phyloP scores from a whole-genome alignment of 2,888 invertebrate species.

The Tupiocoris notatus region DNA sequence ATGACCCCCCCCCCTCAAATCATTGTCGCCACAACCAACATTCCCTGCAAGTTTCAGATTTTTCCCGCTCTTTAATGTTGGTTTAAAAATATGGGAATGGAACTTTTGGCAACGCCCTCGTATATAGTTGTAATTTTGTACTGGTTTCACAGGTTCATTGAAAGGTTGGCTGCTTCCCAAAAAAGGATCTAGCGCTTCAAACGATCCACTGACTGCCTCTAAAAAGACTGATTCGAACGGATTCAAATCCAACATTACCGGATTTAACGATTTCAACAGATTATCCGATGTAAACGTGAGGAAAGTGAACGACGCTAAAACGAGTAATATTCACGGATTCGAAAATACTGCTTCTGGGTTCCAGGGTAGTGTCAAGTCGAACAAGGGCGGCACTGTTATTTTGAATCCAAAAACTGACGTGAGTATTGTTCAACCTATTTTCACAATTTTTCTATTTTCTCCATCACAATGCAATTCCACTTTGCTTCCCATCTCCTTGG shows the following conservation, averaged over 20 bases:
- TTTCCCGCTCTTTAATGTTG: too few relatives aligned
- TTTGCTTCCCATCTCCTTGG: too few relatives aligned
- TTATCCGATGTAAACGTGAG: background rate
- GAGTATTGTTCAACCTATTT: background rate
- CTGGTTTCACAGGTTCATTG: too few relatives aligned
- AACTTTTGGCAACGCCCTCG: too few relatives aligned
- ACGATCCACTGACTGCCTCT: too few relatives aligned
- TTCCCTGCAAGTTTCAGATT: too few relatives aligned
- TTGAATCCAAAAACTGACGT: slow-evolving; percentile 36
- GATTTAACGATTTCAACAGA: background rate
- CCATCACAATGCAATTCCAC: background rate
- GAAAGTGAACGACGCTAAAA: slow-evolving; percentile 6
- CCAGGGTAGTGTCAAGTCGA: slow-evolving; percentile 52
- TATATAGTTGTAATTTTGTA: too few relatives aligned
- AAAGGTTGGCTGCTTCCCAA: too few relatives aligned
- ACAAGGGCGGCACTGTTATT: slow-evolving; percentile 40
- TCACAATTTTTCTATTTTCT: background rate
- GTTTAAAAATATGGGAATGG: too few relatives aligned
- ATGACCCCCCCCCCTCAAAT: too few relatives aligned
- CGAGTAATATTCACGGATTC: slow-evolving; percentile 37
- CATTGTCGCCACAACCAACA: too few relatives aligned
- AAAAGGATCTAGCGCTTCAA: too few relatives aligned
- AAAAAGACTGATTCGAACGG: background rate
- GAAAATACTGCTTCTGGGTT: slow-evolving; percentile 45
- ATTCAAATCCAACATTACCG: background rate